A percentile compares a stretch with the other conserved stretches of the same genome.
phyloP scores from a whole-genome alignment of 2,797 vertebrate species.

The Phalanger gymnotis region DNA sequence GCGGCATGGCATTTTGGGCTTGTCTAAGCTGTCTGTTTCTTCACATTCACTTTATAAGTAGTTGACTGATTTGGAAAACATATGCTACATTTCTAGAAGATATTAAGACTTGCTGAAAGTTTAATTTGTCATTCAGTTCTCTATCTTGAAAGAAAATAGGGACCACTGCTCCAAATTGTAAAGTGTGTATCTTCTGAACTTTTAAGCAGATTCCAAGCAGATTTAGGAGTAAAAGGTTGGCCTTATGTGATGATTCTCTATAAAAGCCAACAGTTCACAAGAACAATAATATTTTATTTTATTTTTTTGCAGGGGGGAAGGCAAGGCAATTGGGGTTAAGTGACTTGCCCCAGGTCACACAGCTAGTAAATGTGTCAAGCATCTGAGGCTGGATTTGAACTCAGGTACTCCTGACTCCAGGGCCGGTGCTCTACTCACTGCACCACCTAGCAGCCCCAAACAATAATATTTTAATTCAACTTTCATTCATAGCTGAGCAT shows the following conservation, averaged over 20 bases:
- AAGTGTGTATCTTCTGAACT: background rate
- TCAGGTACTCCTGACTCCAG: no score
- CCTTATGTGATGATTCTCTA: background rate
- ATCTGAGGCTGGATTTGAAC: no score
- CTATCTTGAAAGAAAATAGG: background rate
- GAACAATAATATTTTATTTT: background rate
- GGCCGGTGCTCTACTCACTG: no score
- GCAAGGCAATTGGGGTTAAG: no score
- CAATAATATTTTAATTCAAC: background rate
- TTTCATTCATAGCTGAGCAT: background rate
- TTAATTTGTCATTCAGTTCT: background rate
- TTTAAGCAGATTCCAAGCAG: background rate
- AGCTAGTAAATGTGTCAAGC: no score
- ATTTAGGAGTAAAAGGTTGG: background rate
- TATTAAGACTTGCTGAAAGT: background rate
- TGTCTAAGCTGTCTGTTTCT: background rate
- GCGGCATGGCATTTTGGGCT: background rate
- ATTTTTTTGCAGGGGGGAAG: no score
- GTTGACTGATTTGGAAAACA: slow-evolving; percentile 2
- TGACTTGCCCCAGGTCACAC: no score
- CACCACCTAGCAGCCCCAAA: no score
- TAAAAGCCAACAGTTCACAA: background rate
- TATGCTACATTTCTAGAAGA: background rate
- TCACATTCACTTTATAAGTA: background rate
- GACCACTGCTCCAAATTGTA: background rate